phyloP scores from a whole-genome alignment of 2,797 vertebrate species.

The Gorsachius magnificus region DNA sequence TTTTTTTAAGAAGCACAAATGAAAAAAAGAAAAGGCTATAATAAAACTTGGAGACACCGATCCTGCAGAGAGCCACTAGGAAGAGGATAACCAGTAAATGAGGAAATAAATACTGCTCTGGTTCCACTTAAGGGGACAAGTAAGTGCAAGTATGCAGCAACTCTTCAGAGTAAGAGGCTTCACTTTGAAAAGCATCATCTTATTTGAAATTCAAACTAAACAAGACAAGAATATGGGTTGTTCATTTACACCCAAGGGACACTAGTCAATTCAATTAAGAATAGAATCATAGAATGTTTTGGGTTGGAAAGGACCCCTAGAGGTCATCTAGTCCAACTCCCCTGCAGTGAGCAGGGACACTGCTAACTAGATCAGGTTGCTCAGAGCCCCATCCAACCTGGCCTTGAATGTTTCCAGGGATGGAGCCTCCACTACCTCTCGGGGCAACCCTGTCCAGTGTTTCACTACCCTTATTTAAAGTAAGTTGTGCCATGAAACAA shows the following conservation, averaged over 20 bases:
- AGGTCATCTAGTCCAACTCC: no score
- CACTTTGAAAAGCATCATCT: neutral
- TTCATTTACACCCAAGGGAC: neutral
- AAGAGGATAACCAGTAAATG: neutral
- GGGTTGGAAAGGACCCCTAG: no score
- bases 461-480: neutral
- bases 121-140: neutral
- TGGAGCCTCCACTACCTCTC: no score
- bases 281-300: neutral
- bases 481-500: neutral
- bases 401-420: no score
- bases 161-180: neutral
- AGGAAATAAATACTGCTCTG: slow-evolving; percentile 28
- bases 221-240: neutral
- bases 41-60: neutral
- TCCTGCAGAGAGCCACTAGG: neutral
- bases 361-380: no score
- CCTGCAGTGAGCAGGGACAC: no score
- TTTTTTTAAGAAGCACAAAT: neutral
- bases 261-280: neutral
- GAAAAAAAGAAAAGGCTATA: neutral
- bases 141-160: neutral
- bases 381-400: no score
- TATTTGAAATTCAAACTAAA: neutral
- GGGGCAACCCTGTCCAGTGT: no score